A percentile compares a stretch with the other conserved stretches of the same genome.
phyloP scores from a whole-genome alignment of 2,797 vertebrate species.

The Typhlichthys subterraneus region DNA sequence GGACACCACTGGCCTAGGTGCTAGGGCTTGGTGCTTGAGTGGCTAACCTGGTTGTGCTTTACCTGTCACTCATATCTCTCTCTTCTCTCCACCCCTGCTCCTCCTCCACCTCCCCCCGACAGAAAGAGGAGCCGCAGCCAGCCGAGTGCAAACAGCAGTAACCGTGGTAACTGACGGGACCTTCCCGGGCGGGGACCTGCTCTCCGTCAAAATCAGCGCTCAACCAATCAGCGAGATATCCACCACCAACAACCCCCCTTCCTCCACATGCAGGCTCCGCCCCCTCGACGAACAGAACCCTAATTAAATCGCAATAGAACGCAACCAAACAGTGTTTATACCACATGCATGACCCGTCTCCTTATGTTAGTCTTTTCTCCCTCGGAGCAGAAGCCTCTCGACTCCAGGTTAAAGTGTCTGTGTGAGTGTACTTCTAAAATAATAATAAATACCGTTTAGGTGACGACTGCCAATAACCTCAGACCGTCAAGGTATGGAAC shows the following conservation, averaged over 20 bases:
- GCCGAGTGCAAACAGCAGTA: constrained; percentile 98
- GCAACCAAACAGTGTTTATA: constrained; percentile 79
- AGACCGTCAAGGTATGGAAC: constrained; percentile 25
- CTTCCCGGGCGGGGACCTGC: constrained; percentile 52
- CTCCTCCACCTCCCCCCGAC: constrained; percentile 25
- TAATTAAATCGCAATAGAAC: constrained; percentile 80
- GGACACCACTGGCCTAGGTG: constrained; percentile 4
- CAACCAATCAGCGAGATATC: constrained; percentile 56
- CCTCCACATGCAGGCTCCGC: constrained; percentile 70
- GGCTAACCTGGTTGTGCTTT: neutral
- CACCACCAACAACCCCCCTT: neutral
- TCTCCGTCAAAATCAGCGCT: constrained; percentile 55
- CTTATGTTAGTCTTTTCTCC: constrained; percentile 42
- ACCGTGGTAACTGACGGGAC: constrained; percentile 75
- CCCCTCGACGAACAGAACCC: constrained; percentile 68
- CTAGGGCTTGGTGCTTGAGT: constrained; percentile 6
- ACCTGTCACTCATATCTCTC: neutral
- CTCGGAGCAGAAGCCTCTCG: constrained; percentile 45
- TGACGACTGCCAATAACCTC: constrained; percentile 52
- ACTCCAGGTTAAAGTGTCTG: constrained; percentile 39
- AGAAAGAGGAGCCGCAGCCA: constrained; percentile 92
- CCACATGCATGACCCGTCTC: constrained; percentile 83
- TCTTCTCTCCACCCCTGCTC: too few relatives aligned
- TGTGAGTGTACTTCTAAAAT: constrained; percentile 30
- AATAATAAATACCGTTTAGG: constrained; percentile 7